Conservation (phyloP, 2,113 vertebrate species). For the Sciurus niger region DNA sequence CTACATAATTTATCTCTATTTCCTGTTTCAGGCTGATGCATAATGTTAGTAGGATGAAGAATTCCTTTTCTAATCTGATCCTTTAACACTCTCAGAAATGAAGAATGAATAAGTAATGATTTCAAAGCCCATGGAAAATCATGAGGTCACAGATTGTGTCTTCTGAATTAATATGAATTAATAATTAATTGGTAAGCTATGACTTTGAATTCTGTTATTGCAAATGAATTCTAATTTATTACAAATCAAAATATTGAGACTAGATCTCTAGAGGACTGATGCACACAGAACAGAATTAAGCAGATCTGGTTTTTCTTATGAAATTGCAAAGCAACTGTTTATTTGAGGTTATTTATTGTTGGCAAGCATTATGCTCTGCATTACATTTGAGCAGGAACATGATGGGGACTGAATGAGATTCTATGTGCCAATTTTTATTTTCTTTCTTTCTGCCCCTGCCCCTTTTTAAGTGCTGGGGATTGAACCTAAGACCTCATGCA, state of each 20-base stretch:
- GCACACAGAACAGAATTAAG: neutral
- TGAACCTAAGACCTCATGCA: neutral
- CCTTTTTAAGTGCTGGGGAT: neutral
- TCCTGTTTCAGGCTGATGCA: neutral
- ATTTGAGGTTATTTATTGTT: neutral
- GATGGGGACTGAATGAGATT: neutral
- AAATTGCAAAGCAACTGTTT: neutral
- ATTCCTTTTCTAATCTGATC: constrained; percentile 51
- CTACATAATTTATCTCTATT: neutral
- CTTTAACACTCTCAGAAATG: neutral
- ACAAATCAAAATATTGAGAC: neutral
- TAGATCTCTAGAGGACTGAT: neutral
- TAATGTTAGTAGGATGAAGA: neutral
- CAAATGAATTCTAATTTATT: neutral
- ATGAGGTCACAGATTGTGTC: neutral
- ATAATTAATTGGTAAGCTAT: neutral
- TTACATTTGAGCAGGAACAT: neutral
- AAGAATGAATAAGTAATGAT: constrained; percentile 49
- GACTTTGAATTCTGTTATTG: constrained; percentile 3
- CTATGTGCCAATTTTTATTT: neutral
- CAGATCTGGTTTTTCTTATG: neutral
- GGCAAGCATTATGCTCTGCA: neutral
- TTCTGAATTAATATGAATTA: constrained; percentile 48
- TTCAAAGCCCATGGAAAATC: constrained; percentile 19
- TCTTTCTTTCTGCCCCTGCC: neutral